These are phyloP conservation scores for Mechanitis mazaeus DNA, from an alignment of 2,888 invertebrate genomes.

Conservation along the genomic window DNA sequence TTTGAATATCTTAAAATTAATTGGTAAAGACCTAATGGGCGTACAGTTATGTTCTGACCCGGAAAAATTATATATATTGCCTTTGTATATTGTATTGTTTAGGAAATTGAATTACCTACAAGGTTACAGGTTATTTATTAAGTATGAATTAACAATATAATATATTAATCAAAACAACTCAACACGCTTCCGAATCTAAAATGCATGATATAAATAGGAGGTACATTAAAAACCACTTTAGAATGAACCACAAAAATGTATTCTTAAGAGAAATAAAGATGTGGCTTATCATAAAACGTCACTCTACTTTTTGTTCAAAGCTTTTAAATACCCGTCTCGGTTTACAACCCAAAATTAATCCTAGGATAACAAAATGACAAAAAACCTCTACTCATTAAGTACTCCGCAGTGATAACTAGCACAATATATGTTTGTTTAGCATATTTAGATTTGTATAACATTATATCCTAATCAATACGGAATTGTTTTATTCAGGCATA, in stretches of 20 bases:
- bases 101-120: not conserved
- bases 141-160: no score
- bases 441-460: not conserved
- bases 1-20: slow-evolving; percentile 71
- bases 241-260: slow-evolving; percentile 26
- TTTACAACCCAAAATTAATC: slow-evolving; percentile 49
- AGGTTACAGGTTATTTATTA: no score
- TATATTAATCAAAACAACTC: no score
- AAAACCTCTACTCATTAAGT: slow-evolving; percentile 28
- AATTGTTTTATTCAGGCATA: no score
- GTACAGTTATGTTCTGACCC: slow-evolving; percentile 6
- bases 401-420: not conserved
- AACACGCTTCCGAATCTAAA: no score
- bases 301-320: slow-evolving; percentile 31
- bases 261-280: slow-evolving; percentile 12
- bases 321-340: slow-evolving; percentile 48
- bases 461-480: no score
- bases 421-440: not conserved
- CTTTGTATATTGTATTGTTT: not conserved
- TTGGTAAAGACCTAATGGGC: slow-evolving; percentile 39
- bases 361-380: slow-evolving; percentile 28
- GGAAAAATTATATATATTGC: not conserved
- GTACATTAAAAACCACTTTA: slow-evolving; percentile 27
- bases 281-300: slow-evolving; percentile 22
- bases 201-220: no score